phyloP scores from a whole-genome alignment of 1,140 invertebrate species.

The Pararge aegeria region DNA sequence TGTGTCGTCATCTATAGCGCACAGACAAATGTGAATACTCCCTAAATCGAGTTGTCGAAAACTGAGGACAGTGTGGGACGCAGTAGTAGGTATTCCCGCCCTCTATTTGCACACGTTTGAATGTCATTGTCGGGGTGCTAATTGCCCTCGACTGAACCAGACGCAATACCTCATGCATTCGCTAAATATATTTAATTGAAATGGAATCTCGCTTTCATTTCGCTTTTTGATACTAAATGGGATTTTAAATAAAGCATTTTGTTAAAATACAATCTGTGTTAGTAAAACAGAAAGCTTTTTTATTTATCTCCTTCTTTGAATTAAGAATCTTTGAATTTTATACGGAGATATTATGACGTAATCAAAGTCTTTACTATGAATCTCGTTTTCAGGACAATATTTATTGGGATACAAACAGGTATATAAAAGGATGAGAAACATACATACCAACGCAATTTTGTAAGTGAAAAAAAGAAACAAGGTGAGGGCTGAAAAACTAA shows the following conservation, averaged over 20 bases:
- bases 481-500: too few species aligned
- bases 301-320: too few species aligned
- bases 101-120: slow-evolving; percentile 70
- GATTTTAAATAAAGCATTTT: background rate
- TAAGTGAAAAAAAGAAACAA: too few species aligned
- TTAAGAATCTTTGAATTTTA: too few species aligned
- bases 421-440: too few species aligned
- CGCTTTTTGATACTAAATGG: background rate
- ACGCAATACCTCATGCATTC: slow-evolving; percentile 27
- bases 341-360: too few species aligned
- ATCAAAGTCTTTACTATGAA: too few species aligned
- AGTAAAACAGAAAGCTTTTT: too few species aligned
- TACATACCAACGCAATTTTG: too few species aligned
- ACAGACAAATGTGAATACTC: background rate
- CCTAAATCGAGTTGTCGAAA: background rate
- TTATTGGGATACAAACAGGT: too few species aligned
- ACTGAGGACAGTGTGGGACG: slow-evolving; percentile 26
- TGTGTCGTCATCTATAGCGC: background rate
- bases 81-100: slow-evolving; percentile 25
- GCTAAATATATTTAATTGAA: background rate
- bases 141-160: slow-evolving; percentile 47
- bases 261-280: background rate
- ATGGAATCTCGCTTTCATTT: background rate
- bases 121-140: slow-evolving; percentile 69
- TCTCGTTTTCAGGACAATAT: too few species aligned